Conservation (phyloP, 2,797 vertebrate genomes). For the Phrynocephalus guinanensis region DNA sequence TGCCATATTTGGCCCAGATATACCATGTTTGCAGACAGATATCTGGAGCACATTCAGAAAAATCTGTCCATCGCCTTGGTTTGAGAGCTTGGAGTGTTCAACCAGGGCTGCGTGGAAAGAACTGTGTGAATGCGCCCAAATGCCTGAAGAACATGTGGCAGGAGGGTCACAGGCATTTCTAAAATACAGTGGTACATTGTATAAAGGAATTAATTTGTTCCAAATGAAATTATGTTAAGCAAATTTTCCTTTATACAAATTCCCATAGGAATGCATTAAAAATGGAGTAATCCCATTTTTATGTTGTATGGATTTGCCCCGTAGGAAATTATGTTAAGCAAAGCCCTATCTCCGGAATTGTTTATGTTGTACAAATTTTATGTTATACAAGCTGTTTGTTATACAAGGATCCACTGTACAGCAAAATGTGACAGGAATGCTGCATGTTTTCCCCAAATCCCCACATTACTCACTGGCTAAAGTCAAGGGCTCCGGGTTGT, state of each 20-base stretch:
- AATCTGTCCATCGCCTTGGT: neutral
- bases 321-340: no score
- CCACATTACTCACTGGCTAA: conserved; percentile 70
- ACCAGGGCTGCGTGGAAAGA: neutral
- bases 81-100: neutral
- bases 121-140: neutral
- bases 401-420: neutral
- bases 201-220: no score
- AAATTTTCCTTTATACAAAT: no score
- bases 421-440: neutral
- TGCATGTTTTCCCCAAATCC: neutral
- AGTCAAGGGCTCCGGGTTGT: conserved; percentile 50
- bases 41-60: neutral
- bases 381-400: no score
- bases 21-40: neutral
- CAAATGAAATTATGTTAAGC: no score
- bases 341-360: no score
- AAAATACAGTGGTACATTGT: neutral
- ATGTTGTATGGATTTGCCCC: no score
- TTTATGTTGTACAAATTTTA: no score
- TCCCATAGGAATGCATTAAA: no score
- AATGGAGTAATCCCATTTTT: no score
- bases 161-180: neutral
- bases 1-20: neutral
- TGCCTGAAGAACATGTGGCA: neutral